These are phyloP conservation scores for Megaustenia siamemsis DNA, from an alignment of 2,888 invertebrate genomes.

Conservation along the genomic window DNA sequence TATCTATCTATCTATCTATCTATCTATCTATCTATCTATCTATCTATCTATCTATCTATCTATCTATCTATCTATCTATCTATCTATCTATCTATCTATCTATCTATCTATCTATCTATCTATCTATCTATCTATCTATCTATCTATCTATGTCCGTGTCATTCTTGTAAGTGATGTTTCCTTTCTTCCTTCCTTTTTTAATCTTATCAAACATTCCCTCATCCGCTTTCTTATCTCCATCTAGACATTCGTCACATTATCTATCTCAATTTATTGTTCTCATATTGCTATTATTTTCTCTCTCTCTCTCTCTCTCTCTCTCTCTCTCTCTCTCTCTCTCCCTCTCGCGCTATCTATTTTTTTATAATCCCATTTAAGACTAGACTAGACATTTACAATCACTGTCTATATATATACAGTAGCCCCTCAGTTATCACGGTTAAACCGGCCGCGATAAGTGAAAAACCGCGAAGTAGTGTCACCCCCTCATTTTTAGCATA, in stretches of 20 bases:
- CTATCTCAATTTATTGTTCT: background rate
- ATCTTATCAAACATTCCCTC: too few relatives aligned
- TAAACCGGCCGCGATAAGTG: too few relatives aligned
- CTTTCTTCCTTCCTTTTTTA: too few relatives aligned
- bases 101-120: background rate
- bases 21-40: background rate
- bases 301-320: background rate
- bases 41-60: background rate
- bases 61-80: background rate
- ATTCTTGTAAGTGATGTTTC: background rate
- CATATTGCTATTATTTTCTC: background rate
- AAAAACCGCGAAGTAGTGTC: too few relatives aligned
- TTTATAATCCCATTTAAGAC: too few relatives aligned
- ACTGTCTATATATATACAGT: too few relatives aligned
- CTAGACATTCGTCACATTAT: background rate
- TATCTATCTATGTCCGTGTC: background rate
- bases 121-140: conserved; percentile 13
- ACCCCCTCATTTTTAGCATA: too few relatives aligned
- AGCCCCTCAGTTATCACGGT: too few relatives aligned
- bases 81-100: background rate
- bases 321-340: background rate
- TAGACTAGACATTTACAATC: too few relatives aligned
- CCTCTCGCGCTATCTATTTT: background rate
- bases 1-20: background rate
- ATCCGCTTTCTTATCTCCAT: too few relatives aligned